Conservation (phyloP, 1,140 invertebrate genomes). For the Rhagoletis pomonella region DNA sequence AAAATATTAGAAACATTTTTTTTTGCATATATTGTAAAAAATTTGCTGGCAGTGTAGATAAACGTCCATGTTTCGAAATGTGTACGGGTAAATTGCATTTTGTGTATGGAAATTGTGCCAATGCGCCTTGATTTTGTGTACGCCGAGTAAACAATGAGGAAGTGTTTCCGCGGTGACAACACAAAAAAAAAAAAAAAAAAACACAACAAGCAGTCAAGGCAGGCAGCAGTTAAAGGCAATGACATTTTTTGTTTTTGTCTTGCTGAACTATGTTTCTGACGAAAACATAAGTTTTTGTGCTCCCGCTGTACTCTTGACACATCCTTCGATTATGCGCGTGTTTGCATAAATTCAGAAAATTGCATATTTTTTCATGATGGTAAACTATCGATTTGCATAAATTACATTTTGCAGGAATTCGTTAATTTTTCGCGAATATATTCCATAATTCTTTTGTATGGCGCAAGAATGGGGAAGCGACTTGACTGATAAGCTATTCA, state of each 20-base stretch:
- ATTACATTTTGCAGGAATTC: conserved; percentile 6
- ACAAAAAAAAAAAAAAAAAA: neutral
- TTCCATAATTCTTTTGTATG: neutral
- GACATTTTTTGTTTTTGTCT: neutral
- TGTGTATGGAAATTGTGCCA: conserved; percentile 20
- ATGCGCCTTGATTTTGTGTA: conserved; percentile 49
- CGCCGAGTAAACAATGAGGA: conserved; percentile 25
- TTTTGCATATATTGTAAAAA: too few relatives aligned
- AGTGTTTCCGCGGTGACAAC: conserved; percentile 42
- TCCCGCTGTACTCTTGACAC: neutral
- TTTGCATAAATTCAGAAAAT: conserved; percentile 42
- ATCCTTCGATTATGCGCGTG: neutral
- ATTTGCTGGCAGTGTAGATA: too few relatives aligned
- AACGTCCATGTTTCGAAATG: neutral
- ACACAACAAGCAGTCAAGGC: neutral
- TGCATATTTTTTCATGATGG: conserved; percentile 16
- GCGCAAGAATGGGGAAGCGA: neutral
- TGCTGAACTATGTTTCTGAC: neutral
- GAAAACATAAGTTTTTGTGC: neutral
- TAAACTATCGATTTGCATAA: conserved; percentile 45
- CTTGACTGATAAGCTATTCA: neutral
- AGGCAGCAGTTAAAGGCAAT: neutral
- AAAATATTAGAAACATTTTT: too few relatives aligned
- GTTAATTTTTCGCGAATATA: neutral
- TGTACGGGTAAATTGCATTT: neutral